Conservation (phyloP, 1,140 invertebrate species). For the Chrysoperla carnea region DNA sequence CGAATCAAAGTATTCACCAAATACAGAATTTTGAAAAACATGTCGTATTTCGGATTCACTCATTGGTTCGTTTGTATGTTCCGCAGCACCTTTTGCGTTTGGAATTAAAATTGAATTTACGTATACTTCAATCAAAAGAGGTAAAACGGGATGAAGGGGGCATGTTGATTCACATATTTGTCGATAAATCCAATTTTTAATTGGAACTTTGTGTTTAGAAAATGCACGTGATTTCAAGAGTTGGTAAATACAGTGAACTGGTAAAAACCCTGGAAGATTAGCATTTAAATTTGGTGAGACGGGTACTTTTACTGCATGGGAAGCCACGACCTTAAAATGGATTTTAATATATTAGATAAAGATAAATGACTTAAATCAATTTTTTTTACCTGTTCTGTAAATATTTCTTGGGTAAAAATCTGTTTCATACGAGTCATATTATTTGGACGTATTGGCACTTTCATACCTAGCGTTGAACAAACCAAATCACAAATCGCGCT, state of each 20-base stretch:
- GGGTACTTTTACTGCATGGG: constrained; percentile 89
- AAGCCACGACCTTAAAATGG: constrained; percentile 61
- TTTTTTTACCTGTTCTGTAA: constrained; percentile 71
- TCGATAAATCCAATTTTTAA: constrained; percentile 88
- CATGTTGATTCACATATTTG: constrained; percentile 76
- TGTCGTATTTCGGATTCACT: constrained; percentile 75
- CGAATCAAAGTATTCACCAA: constrained; percentile 46
- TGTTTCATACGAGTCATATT: constrained; percentile 82
- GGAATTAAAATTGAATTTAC: constrained; percentile 83
- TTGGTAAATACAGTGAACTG: constrained; percentile 95
- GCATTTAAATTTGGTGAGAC: constrained; percentile 82
- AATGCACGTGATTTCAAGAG: constrained; percentile 87
- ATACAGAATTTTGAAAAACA: constrained; percentile 64
- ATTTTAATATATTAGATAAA: constrained; percentile 1
- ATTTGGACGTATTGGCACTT: constrained; percentile 79
- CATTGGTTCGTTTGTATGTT: constrained; percentile 79
- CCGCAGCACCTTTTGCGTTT: constrained; percentile 41
- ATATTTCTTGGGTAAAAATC: constrained; percentile 93
- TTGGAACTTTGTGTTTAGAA: constrained; percentile 87
- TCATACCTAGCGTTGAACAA: constrained; percentile 88
- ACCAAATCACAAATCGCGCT: constrained; percentile 85
- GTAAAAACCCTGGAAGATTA: constrained; percentile 79
- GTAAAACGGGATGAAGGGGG: constrained; percentile 84
- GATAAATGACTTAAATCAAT: neutral
- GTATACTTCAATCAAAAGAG: constrained; percentile 87